phyloP scores from a whole-genome alignment of 2,113 vertebrate species.

The Mugil cephalus region DNA sequence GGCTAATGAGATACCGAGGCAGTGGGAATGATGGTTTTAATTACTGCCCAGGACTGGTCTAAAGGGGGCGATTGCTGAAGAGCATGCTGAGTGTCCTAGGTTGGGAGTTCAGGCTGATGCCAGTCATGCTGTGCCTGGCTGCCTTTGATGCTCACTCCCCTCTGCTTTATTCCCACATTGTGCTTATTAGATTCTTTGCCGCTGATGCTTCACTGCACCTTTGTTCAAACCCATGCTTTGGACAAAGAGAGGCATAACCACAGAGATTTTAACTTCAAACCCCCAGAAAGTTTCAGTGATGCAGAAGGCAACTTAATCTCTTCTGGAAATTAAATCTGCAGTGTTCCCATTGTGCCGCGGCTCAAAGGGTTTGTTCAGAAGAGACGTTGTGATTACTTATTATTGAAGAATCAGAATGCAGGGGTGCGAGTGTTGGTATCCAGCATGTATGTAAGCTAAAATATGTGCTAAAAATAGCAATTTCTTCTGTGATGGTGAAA shows the following conservation, averaged over 20 bases:
- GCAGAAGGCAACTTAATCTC: conserved; percentile 74
- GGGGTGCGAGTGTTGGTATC: not conserved
- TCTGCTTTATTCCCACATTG: conserved; percentile 85
- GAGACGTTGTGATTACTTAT: conserved; percentile 10
- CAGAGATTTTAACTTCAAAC: conserved; percentile 73
- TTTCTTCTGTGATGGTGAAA: conserved; percentile 11
- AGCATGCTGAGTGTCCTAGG: conserved; percentile 93
- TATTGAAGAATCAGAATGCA: conserved; percentile 7
- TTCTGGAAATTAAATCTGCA: conserved; percentile 70
- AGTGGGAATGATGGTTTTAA: conserved; percentile 97
- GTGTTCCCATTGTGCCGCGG: conserved; percentile 43
- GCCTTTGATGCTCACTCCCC: conserved; percentile 96
- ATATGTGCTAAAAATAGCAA: conserved; percentile 26
- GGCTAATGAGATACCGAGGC: conserved; percentile 97
- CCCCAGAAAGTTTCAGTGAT: conserved; percentile 70
- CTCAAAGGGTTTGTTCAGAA: conserved; percentile 28
- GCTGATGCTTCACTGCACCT: conserved; percentile 80
- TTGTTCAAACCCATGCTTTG: conserved; percentile 72
- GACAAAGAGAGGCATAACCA: conserved; percentile 73
- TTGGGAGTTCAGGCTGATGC: conserved; percentile 96
- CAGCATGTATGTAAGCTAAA: conserved; percentile 15
- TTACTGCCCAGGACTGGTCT: conserved; percentile 92
- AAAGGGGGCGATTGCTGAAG: conserved; percentile 87
- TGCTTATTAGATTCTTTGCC: conserved; percentile 89
- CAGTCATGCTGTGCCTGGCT: conserved; percentile 93